Conservation (phyloP, 2,113 vertebrate genomes). For the Hemicordylus capensis region DNA sequence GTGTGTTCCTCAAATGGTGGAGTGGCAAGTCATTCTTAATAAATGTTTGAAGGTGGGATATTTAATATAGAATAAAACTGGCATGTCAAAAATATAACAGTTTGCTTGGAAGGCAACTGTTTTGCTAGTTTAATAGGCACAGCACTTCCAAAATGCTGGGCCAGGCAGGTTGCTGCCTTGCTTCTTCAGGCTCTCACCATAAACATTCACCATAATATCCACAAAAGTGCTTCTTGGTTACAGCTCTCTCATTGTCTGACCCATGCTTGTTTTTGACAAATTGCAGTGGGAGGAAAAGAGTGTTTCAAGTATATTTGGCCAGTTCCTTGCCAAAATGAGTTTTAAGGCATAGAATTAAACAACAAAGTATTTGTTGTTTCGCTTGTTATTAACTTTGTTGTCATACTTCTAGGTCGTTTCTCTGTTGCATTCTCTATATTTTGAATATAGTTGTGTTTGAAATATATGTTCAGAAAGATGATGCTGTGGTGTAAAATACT, state of each 20-base stretch:
- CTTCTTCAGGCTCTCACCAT: not conserved
- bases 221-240: not conserved
- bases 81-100: not conserved
- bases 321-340: not conserved
- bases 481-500: not conserved
- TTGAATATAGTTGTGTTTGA: not conserved
- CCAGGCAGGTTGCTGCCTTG: fast-evolving
- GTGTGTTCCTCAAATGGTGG: slow-evolving; percentile 66
- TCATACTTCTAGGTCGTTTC: no score
- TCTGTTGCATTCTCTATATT: not conserved
- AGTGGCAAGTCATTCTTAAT: slow-evolving; percentile 58
- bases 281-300: not conserved
- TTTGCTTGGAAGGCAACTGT: not conserved
- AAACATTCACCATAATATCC: not conserved
- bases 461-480: not conserved
- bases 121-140: not conserved
- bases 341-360: not conserved
- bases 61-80: slow-evolving; percentile 14
- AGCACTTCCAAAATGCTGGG: not conserved
- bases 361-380: not conserved
- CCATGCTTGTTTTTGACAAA: not conserved
- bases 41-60: slow-evolving; percentile 40
- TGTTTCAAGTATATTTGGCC: not conserved
- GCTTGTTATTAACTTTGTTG: not conserved
- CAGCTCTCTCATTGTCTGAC: not conserved